phyloP scores from a whole-genome alignment of 2,888 invertebrate species.

The Amitus sp. region DNA sequence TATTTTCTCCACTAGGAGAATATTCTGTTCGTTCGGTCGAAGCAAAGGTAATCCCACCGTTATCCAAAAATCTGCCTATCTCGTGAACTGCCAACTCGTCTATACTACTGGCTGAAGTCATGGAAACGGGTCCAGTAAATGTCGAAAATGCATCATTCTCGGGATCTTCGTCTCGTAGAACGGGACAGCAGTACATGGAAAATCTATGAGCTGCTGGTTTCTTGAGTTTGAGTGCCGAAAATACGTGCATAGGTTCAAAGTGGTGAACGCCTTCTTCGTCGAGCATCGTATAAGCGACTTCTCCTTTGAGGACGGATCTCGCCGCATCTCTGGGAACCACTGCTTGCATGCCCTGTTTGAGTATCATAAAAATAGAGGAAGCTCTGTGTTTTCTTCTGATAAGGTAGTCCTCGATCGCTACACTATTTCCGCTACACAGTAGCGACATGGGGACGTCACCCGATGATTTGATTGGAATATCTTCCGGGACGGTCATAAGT shows the following conservation, averaged over 20 bases:
- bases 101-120: slow-evolving; percentile 62
- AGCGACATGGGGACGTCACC: slow-evolving; percentile 77
- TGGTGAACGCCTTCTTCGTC: slow-evolving; percentile 81
- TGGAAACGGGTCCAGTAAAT: slow-evolving; percentile 50
- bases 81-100: slow-evolving; percentile 63
- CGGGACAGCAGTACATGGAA: slow-evolving; percentile 74
- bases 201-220: slow-evolving; percentile 74
- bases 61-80: slow-evolving; percentile 48
- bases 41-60: slow-evolving; percentile 49
- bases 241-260: slow-evolving; percentile 81
- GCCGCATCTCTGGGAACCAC: slow-evolving; percentile 82
- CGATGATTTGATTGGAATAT: slow-evolving; percentile 72
- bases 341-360: slow-evolving; percentile 79
- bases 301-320: slow-evolving; percentile 77
- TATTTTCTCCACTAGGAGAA: slow-evolving; percentile 67
- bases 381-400: slow-evolving; percentile 70
- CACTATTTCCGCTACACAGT: slow-evolving; percentile 74
- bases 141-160: slow-evolving; percentile 53
- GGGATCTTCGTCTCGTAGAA: slow-evolving; percentile 68
- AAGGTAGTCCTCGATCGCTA: slow-evolving; percentile 82
- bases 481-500: slow-evolving; percentile 75
- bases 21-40: slow-evolving; percentile 49
- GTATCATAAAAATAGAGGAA: slow-evolving; percentile 74
- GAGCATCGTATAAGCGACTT: slow-evolving; percentile 79
- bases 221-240: slow-evolving; percentile 76